A percentile compares a stretch with the other conserved stretches of the same genome.
These are phyloP conservation scores for Drosophila tanythrix DNA, from an alignment of 2,888 invertebrate genomes.

Conservation along the genomic window DNA sequence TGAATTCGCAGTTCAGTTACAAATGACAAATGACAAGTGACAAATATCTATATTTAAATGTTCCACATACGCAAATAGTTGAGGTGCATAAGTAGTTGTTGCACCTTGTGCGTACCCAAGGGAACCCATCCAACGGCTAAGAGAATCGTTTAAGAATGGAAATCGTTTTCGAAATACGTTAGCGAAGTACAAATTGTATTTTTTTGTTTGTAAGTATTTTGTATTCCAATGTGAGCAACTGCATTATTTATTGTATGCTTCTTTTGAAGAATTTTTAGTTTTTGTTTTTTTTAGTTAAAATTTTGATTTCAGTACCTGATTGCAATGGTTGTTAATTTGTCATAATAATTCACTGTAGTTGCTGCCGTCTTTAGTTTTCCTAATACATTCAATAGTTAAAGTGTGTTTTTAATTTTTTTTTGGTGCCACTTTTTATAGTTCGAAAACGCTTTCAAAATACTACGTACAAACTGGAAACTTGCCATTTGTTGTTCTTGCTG, in stretches of 20 bases:
- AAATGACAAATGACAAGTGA: neutral
- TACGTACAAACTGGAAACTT: slow-evolving; percentile 48
- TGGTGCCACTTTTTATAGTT: slow-evolving; percentile 46
- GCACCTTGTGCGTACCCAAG: neutral
- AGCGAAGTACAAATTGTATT: neutral
- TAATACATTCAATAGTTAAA: slow-evolving; percentile 6
- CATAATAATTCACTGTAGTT: slow-evolving; percentile 56
- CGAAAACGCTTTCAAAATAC: slow-evolving; percentile 69
- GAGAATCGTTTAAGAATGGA: neutral
- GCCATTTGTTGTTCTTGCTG: slow-evolving; percentile 12
- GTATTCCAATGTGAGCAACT: slow-evolving; percentile 22
- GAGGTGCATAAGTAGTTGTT: neutral
- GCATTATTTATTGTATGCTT: slow-evolving; percentile 30
- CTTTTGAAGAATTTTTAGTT: slow-evolving; percentile 11
- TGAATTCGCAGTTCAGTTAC: slow-evolving; percentile 16
- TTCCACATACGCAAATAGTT: neutral
- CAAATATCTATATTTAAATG: neutral
- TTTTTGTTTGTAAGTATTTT: neutral
- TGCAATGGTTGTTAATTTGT: slow-evolving; percentile 62
- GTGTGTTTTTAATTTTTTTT: slow-evolving; percentile 1
- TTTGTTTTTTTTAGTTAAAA: slow-evolving; percentile 49
- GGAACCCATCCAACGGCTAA: neutral
- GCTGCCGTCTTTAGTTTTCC: slow-evolving; percentile 20
- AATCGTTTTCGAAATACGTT: neutral
- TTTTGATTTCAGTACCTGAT: slow-evolving; percentile 81